Evolutionary conservation across 1,140 invertebrate genomes (phyloP), one percentile per base, ranked within the genome.

Genomic region (Diploscapter pachys): DNA sequence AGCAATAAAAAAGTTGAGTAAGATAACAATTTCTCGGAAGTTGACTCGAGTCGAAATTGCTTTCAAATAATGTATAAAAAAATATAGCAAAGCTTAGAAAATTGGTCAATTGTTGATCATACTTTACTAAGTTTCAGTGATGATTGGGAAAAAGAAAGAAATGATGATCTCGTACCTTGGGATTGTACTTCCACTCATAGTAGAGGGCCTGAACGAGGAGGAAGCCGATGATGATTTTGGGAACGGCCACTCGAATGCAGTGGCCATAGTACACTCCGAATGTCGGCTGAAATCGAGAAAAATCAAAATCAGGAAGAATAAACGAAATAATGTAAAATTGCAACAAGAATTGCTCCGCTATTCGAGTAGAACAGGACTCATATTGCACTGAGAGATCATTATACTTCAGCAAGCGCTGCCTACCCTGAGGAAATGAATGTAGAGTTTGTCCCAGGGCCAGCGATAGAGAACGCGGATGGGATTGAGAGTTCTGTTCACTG

Each of bases 401-500:
- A n/a, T n/a, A n/a, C n/a, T n/a, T n/a, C n/a, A n/a, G n/a, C n/a
- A n/a, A n/a, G n/a, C n/a, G n/a, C n/a, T n/a, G n/a, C n/a, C n/a
- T 72, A 86, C 54, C 84, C 83, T 62, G 9, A 85, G 78, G 61
- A 83, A 84, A 68, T 79, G 81, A 48, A 73, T 68, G 62, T 85
- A 85, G 11, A 85, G 72, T 6, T 65, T 75, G 70, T 85, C 83
- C 81, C 69, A 82, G 8, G 83, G 83, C 51, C 53, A 71, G 50
- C 84, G 79, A 64, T 86, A 85, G 55, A 85, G 57, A 51, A 80
- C 68, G 11, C 83, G 81, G 73, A 85, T 61, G 6, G 83, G 83
- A 72, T 85, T 85, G 55, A 85, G 57, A 61, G 84, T 81, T 11
- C 84, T 80, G 75, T 81, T 78, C 8, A 83, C 83, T 31, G 81